Base-by-base conservation (phyloP, 92 coral and sea anemone genomes). In the Virgularia gustaviana region DNA sequence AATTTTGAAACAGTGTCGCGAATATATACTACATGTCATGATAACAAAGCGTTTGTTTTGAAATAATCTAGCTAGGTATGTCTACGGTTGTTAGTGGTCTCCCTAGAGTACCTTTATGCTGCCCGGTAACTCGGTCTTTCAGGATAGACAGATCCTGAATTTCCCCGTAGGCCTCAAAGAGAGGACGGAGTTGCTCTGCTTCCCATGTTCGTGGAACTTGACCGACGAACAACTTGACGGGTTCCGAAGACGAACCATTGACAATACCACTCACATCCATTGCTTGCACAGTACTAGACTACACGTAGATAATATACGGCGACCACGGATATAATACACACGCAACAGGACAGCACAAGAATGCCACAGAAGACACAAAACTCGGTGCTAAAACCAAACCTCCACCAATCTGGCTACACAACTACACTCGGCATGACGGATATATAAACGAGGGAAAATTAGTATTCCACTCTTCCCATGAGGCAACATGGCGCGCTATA, bases 171-270 rank as follows among this genome's bases (percentile, higher is more conserved):
- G 83, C 87, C 78, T 92, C 98, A 84, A 92, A 92, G 75, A 86
- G 79, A 19, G 96, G 98, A 56, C 86, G 83, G 10, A 92, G 86
- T 49, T 89, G 94, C 78, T 89, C 90, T 56, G 83, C 98, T 38
- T 92, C 98, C 98, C 98, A 92, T 16, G 96, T 85, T 27, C 96
- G 83, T 4, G 98, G 98, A 72, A 92, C 96, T 82, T 92, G 98
- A 65, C 98, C 98, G 23, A 92, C 86, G 72, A 92, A 92, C 62
- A 92, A 59, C 59, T 92, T 92, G 55, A 92, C 87, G 2, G 96
- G 81, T 59, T 85, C 87, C 15, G 22, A 16, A 10, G 35, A 13
- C 31, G 58, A 20, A 19, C 57, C 73, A 58, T 66, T 66, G 13
- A 28, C 57, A 37, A 66, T 43, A 30, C 57, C 44, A 42, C 58